Conservation (phyloP, 2,888 invertebrate species). For the Synergus umbraculus region DNA sequence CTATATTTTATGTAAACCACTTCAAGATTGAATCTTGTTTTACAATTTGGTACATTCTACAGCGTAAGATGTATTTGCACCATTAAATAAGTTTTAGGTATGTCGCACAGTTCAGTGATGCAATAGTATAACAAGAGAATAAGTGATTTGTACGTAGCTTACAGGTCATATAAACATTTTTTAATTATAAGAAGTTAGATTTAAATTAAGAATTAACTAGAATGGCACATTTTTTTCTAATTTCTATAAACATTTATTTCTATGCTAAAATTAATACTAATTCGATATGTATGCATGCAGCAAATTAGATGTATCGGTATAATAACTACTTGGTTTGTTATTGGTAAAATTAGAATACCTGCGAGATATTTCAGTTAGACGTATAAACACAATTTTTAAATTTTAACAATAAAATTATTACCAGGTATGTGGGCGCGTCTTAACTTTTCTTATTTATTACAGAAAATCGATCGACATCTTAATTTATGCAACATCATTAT, state of each 20-base stretch:
- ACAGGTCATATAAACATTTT: conserved; percentile 7
- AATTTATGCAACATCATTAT: background rate
- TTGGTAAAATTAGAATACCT: conserved; percentile 8
- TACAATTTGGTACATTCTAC: conserved; percentile 13
- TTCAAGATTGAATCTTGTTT: conserved; percentile 10
- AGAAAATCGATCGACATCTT: background rate
- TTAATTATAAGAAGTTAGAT: background rate
- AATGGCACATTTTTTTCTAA: conserved; percentile 38
- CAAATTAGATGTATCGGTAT: conserved; percentile 36
- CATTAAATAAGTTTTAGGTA: conserved; percentile 2
- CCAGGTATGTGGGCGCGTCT: conserved; percentile 31
- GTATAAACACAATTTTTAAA: background rate
- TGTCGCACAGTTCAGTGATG: background rate
- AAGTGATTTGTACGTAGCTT: conserved; percentile 11
- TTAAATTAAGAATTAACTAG: conserved; percentile 20
- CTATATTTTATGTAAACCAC: conserved; percentile 5
- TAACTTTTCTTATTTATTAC: conserved; percentile 6
- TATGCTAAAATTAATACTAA: conserved; percentile 21
- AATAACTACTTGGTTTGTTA: conserved; percentile 1
- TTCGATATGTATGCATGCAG: conserved; percentile 39
- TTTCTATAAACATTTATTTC: conserved; percentile 15
- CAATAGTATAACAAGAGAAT: background rate
- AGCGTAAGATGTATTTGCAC: background rate
- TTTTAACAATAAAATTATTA: conserved; percentile 8
- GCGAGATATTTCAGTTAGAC: background rate